phyloP scores from a whole-genome alignment of 2,888 invertebrate genomes.

The Agrilus cyanescens region DNA sequence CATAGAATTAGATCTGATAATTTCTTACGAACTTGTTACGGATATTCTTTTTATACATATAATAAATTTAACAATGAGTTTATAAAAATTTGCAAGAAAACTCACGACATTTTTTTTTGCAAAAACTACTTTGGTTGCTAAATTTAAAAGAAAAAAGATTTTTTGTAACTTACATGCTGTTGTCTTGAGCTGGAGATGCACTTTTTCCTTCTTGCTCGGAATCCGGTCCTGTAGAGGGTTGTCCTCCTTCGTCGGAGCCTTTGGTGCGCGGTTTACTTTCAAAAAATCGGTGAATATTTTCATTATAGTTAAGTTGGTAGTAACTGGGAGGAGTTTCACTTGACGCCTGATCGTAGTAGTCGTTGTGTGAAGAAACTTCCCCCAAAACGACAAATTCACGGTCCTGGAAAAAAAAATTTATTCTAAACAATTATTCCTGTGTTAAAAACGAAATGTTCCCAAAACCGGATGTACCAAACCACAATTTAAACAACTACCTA shows the following conservation, averaged over 20 bases:
- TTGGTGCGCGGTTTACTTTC: constrained; percentile 54
- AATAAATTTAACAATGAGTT: too few species aligned
- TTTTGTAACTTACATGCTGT: constrained; percentile 12
- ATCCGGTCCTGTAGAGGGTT: constrained; percentile 29
- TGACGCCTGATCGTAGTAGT: constrained; percentile 66
- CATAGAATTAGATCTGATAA: too few species aligned
- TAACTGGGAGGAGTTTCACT: constrained; percentile 73
- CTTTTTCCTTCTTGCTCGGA: constrained; percentile 33
- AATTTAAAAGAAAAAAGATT: too few species aligned
- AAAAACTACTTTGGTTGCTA: too few species aligned
- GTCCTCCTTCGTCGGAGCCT: constrained; percentile 39
- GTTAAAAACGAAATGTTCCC: too few species aligned
- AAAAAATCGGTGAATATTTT: constrained; percentile 54
- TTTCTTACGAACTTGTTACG: too few species aligned
- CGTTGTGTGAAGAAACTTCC: constrained; percentile 75
- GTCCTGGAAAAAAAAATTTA: constrained; percentile 41
- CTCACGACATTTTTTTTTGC: too few species aligned
- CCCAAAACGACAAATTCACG: constrained; percentile 72
- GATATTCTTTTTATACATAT: too few species aligned
- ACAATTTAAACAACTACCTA: too few species aligned
- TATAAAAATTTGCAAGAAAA: too few species aligned
- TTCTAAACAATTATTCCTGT: not conserved
- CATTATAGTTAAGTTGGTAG: constrained; percentile 75
- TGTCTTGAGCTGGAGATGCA: constrained; percentile 20
- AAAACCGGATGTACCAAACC: too few species aligned